Base-by-base conservation (phyloP, 30 jellyfish, hydroid and myxozoan species). In the Aurelia aurita region DNA sequence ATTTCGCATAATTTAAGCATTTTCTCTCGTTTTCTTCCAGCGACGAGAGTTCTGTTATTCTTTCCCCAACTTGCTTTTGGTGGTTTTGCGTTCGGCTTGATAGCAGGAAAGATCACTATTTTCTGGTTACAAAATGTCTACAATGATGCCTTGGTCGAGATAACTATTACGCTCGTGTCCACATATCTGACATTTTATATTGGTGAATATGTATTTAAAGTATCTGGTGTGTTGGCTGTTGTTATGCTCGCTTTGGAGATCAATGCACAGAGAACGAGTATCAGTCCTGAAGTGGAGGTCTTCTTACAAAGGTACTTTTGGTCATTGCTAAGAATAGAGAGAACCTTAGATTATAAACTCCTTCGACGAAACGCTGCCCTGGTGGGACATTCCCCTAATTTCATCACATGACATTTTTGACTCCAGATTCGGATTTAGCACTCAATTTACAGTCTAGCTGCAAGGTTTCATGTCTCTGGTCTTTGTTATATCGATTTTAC, bases 1-100 rank as follows among this genome's bases (percentile, higher is more conserved):
- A 15, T 21, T 20, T 16, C 16, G 9, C 21, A 15, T 13, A 21
- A 21, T 63, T 53, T 43, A 14, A 31, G 43, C 5, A 31, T 39
- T 1, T 39, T 9, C 15, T 39, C 51, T 39, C 7, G 15, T 1
- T 39, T 9, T 15, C 60, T 72, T 70, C 18, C 79, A 92, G 98
- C 87, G 20, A 92, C 97, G 18, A 82, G 93, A 26, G 86, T 92
- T 21, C 87, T 84, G 5, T 74, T 92, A 21, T 87, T 69, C 55
- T 92, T 92, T 35, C 98, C 98, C 0, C 98, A 87, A 46, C 92
- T 87, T 26, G 98, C 98, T 3, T 84, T 92, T 57, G 98, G 98
- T 27, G 98, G 98, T 5, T 78, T 92, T 69, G 98, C 98, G 16
- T 88, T 87, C 49, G 98, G 98, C 45, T 89, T 92, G 16, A 84